Base-by-base conservation (phyloP, 1,140 invertebrate species). In the Telenomus remus region DNA sequence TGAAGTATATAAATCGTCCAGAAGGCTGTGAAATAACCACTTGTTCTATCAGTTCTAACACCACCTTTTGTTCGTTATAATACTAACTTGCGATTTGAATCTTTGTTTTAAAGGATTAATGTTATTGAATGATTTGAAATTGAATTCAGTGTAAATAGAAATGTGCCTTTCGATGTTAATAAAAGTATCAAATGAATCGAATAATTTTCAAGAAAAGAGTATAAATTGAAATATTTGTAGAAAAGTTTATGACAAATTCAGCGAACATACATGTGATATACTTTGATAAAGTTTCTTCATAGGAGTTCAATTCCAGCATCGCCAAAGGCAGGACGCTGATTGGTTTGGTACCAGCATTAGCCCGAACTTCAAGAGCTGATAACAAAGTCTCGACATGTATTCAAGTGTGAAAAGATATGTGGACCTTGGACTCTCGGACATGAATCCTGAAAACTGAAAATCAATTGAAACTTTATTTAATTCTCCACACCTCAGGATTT, bases 341-440 rank as follows among this genome's bases (percentile, higher is more conserved):
- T 74, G 70, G 70, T 74, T 74, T 59, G 46, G 50, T 74, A 74
- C 70, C 70, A 74, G 70, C 70, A 74, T 74, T 74, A 66, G 56
- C 61, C 48, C 39, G 43, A 74, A 74, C 61, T 74, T 74, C 63
- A 61, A 54, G 55, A 61, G 50, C 70, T 66, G 70, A 74, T 74
- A 74, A 66, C 70, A 65, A 74, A 74, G 70, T 74, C 70, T 66
- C 43, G 56, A 56, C 63, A 74, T 74, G 70, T 74, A 74, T 55
- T 66, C 70, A 56, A 74, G 70, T 65, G 70, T 73, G 51, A 74
- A 74, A 74, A 66, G 70, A 74, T 74, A 74, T 66, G 70, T 74
- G 51, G 51, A 55, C 55, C 61, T 66, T 74, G 46, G 70, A 61
- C 54, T 49, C 63, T 61, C 46, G 70, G 70, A 74, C 70, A 65